phyloP scores from a whole-genome alignment of 2,113 vertebrate genomes.

The Pseudorhombus dupliciocellatus region DNA sequence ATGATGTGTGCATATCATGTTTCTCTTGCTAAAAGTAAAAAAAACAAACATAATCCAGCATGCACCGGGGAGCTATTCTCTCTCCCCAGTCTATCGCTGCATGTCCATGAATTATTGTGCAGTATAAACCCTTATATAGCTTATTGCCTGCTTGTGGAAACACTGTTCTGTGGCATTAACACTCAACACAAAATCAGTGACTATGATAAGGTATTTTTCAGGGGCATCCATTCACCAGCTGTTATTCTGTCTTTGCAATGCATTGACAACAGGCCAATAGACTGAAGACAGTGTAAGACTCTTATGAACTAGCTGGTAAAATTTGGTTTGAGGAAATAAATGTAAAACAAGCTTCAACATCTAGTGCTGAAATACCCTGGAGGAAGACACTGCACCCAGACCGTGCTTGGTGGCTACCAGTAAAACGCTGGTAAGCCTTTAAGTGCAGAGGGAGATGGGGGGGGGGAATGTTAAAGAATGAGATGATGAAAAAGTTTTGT shows the following conservation, averaged over 20 bases:
- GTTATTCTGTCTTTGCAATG: neutral
- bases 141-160: neutral
- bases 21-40: conserved; percentile 29
- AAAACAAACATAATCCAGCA: neutral
- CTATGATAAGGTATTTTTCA: conserved; percentile 7
- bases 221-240: neutral
- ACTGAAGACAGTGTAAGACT: conserved; percentile 8
- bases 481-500: conserved; percentile 63
- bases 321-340: conserved; percentile 1
- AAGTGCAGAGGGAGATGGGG: conserved; percentile 21
- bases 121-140: neutral
- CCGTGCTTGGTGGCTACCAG: conserved; percentile 5
- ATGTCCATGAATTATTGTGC: neutral
- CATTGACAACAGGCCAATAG: neutral
- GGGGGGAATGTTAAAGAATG: conserved; percentile 28
- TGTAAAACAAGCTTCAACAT: conserved; percentile 12
- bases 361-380: conserved; percentile 2
- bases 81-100: neutral
- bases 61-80: neutral
- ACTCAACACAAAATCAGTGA: conserved; percentile 1
- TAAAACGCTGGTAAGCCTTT: conserved; percentile 11
- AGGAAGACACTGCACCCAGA: conserved; percentile 17
- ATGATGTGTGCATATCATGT: conserved; percentile 22
- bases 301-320: neutral
- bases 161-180: conserved; percentile 7